These are phyloP conservation scores for Notocelia uddmanniana DNA, from an alignment of 2,888 invertebrate species.

Conservation along the genomic window DNA sequence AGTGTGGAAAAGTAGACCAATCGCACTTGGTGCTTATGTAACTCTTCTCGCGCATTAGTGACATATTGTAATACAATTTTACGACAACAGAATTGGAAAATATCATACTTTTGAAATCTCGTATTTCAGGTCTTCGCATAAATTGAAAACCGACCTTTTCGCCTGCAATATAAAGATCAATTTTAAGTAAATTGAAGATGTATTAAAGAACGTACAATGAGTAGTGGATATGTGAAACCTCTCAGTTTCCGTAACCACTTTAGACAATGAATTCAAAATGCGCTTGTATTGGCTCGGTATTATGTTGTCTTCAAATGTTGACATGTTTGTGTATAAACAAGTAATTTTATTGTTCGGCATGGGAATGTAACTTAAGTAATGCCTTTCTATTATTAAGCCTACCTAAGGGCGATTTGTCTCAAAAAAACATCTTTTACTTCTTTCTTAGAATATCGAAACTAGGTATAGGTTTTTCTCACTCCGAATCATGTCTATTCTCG, in stretches of 20 bases:
- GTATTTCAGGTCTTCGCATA: constrained; percentile 8
- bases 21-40: constrained; percentile 54
- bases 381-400: background rate
- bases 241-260: constrained; percentile 48
- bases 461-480: too few species aligned
- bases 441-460: too few species aligned
- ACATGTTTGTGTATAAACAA: constrained; percentile 6
- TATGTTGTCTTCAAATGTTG: constrained; percentile 18
- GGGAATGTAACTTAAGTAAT: background rate
- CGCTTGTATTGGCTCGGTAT: constrained; percentile 9
- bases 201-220: background rate
- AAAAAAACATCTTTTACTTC: too few species aligned
- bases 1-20: constrained; percentile 58
- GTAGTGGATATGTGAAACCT: constrained; percentile 10
- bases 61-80: constrained; percentile 59
- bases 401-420: too few species aligned
- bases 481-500: too few species aligned
- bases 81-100: constrained; percentile 48
- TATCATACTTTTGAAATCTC: constrained; percentile 48
- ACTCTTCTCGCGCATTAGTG: constrained; percentile 60
- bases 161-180: background rate
- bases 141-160: constrained; percentile 7
- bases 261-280: constrained; percentile 27
- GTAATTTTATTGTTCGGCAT: constrained; percentile 4
- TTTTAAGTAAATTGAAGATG: background rate